phyloP scores from a whole-genome alignment of 2,797 vertebrate genomes.

The Platyrinchus mystaceus region DNA sequence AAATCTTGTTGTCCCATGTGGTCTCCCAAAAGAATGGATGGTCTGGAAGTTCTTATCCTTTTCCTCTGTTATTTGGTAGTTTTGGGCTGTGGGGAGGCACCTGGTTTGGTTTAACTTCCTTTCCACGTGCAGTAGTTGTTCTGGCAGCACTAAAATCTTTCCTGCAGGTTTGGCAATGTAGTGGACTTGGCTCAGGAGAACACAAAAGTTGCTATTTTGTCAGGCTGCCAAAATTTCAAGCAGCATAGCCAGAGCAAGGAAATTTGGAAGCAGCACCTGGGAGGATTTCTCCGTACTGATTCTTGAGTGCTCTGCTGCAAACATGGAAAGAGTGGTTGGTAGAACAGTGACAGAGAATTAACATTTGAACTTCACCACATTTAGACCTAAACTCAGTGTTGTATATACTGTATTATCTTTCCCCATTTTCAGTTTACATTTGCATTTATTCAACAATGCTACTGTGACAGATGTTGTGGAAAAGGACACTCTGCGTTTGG shows the following conservation, averaged over 20 bases:
- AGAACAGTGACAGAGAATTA: neutral
- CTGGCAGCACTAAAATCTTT: neutral
- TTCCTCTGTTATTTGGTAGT: neutral
- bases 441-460: neutral
- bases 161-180: neutral
- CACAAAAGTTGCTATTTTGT: neutral
- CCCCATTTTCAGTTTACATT: neutral
- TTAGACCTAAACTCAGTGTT: neutral
- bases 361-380: neutral
- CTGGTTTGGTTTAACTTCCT: neutral
- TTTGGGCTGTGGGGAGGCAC: neutral
- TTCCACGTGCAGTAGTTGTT: neutral
- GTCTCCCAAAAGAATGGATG: neutral
- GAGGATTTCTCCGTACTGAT: neutral
- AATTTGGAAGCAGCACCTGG: neutral
- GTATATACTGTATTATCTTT: neutral
- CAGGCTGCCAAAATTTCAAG: neutral
- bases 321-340: neutral
- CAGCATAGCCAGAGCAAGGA: neutral
- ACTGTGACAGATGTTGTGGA: neutral
- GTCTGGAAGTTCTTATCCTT: accelerated
- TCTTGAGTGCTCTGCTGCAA: neutral
- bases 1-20: neutral
- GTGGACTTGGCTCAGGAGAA: neutral
- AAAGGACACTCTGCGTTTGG: neutral